Evolutionary conservation across 2,888 invertebrate genomes (phyloP).

Genomic region (Seira ritae): DNA sequence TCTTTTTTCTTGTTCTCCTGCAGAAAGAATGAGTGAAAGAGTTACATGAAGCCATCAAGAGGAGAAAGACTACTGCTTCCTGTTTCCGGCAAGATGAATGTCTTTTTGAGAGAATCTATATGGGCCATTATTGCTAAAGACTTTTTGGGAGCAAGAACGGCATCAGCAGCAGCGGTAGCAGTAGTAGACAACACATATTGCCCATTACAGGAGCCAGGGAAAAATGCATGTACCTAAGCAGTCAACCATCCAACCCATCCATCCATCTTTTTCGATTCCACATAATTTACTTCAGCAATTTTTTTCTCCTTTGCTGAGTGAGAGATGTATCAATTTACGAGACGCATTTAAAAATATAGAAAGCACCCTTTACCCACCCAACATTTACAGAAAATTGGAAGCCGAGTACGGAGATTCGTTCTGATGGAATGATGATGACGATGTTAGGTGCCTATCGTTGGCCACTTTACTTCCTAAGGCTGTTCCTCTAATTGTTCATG

Average conservation of each 20-base stretch:
- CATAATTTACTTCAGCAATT: too few relatives aligned
- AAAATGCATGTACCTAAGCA: conserved; percentile 27
- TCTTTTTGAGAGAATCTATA: conserved; percentile 65
- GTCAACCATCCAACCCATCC: conserved; percentile 49
- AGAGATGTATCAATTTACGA: too few relatives aligned
- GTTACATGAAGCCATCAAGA: conserved; percentile 68
- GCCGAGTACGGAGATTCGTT: too few relatives aligned
- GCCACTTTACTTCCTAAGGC: too few relatives aligned
- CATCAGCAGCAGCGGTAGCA: too few relatives aligned
- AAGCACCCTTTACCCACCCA: too few relatives aligned
- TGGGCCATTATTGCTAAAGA: conserved; percentile 67
- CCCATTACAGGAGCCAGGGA: background rate
- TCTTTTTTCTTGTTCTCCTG: conserved; percentile 15
- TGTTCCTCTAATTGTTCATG: too few relatives aligned
- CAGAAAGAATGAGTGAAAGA: conserved; percentile 24
- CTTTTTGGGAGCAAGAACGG: background rate
- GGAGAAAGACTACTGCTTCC: conserved; percentile 72
- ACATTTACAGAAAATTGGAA: too few relatives aligned
- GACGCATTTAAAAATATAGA: too few relatives aligned
- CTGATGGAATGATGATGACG: too few relatives aligned
- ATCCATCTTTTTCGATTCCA: conserved; percentile 18
- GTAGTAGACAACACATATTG: conserved; percentile 6
- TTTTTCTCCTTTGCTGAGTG: too few relatives aligned
- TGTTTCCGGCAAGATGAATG: conserved; percentile 73
- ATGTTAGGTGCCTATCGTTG: too few relatives aligned